Percentiles rank a stretch among this genome's conserved stretches.
Evolutionary conservation across 2,888 invertebrate genomes (phyloP).

Genomic region (Amphimallon solstitiale): DNA sequence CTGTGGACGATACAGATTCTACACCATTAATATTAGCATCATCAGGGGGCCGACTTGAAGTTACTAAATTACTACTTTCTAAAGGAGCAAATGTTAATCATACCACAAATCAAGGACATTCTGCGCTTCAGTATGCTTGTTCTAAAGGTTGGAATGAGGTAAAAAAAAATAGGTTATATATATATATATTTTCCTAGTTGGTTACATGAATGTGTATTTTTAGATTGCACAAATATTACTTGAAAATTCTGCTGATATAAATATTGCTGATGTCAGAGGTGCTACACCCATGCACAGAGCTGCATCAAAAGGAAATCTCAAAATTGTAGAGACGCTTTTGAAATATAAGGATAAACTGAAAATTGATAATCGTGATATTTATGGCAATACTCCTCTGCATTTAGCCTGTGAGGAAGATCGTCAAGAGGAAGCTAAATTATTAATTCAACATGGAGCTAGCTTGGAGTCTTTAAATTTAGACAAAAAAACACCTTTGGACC

Average conservation of each 20-base stretch:
- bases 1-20: conserved; percentile 78
- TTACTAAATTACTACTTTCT: conserved; percentile 73
- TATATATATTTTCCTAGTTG: background rate
- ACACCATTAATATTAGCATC: conserved; percentile 84
- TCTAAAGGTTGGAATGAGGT: conserved; percentile 84
- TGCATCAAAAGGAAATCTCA: conserved; percentile 78
- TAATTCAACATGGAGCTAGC: conserved; percentile 74
- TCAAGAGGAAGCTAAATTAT: conserved; percentile 71
- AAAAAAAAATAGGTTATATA: conserved; percentile 43
- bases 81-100: conserved; percentile 80
- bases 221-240: conserved; percentile 76
- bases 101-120: conserved; percentile 78
- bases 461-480: conserved; percentile 72
- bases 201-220: conserved; percentile 41
- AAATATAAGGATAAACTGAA: conserved; percentile 64
- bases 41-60: conserved; percentile 78
- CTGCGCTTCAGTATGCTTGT: conserved; percentile 85
- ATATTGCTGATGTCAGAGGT: conserved; percentile 73
- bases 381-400: conserved; percentile 83
- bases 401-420: conserved; percentile 85
- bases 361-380: conserved; percentile 72
- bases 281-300: conserved; percentile 84
- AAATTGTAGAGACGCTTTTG: conserved; percentile 75
- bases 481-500: conserved; percentile 73
- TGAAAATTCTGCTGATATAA: conserved; percentile 74